phyloP scores from a whole-genome alignment of 2,888 invertebrate genomes.

The Andrena hattorfiana region DNA sequence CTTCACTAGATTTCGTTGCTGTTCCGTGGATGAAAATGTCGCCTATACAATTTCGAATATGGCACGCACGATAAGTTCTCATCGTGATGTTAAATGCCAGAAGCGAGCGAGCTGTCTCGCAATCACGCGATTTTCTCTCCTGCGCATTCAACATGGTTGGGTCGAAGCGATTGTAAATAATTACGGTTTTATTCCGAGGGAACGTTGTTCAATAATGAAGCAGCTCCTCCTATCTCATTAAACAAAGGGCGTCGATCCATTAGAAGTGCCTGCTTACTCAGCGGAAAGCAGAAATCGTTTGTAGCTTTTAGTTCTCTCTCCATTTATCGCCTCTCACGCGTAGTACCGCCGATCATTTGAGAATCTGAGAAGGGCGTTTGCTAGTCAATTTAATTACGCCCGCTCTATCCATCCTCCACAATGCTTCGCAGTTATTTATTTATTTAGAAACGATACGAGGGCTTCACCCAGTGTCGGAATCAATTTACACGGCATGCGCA shows the following conservation, averaged over 20 bases:
- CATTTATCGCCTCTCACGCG: slow-evolving; percentile 9
- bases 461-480: not conserved
- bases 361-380: slow-evolving; percentile 31
- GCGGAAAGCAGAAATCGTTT: slow-evolving; percentile 48
- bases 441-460: slow-evolving; percentile 1
- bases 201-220: slow-evolving; percentile 53
- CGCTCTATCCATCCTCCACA: slow-evolving; percentile 19
- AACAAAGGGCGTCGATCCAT: slow-evolving; percentile 56
- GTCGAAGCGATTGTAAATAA: slow-evolving; percentile 33
- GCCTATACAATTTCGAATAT: not conserved
- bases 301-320: slow-evolving; percentile 37
- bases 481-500: not conserved
- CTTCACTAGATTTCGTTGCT: too few relatives aligned
- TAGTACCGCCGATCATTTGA: slow-evolving; percentile 36
- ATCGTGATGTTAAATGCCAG: not conserved
- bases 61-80: slow-evolving; percentile 26
- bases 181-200: slow-evolving; percentile 34
- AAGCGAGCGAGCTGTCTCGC: not conserved
- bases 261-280: slow-evolving; percentile 46
- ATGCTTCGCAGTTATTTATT: slow-evolving; percentile 35
- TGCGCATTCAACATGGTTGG: slow-evolving; percentile 11
- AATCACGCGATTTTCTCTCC: slow-evolving; percentile 12
- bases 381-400: slow-evolving; percentile 56
- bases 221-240: slow-evolving; percentile 51
- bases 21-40: not conserved